Evolutionary conservation across 2,113 vertebrate genomes (phyloP).

Genomic region (Aphyosemion australe): DNA sequence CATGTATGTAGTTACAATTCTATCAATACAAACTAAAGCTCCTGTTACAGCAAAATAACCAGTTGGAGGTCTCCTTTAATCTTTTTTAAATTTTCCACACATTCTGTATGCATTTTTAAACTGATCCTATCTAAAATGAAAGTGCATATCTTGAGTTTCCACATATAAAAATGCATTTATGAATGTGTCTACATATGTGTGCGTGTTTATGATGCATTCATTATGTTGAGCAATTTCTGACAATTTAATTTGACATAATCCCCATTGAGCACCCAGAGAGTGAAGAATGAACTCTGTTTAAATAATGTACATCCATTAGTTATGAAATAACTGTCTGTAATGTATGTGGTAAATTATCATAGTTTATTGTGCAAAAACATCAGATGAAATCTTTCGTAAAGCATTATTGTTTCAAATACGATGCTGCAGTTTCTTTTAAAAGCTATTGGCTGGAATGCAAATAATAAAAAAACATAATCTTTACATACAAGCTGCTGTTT

Average conservation of each 20-base stretch:
- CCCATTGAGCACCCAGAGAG: neutral
- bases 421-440: neutral
- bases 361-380: neutral
- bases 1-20: too few relatives aligned
- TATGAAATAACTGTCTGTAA: constrained; percentile 4
- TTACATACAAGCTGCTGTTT: too few relatives aligned
- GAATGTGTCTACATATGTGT: neutral
- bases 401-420: neutral
- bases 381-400: constrained; percentile 1
- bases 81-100: neutral
- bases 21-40: neutral
- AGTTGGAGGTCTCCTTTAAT: too few relatives aligned
- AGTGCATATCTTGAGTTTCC: neutral
- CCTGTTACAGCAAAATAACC: too few relatives aligned
- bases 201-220: neutral
- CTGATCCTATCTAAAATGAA: neutral
- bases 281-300: neutral
- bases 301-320: constrained; percentile 4
- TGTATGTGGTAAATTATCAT: neutral
- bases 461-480: too few relatives aligned
- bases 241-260: neutral
- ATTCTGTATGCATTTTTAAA: too few relatives aligned
- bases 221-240: constrained; percentile 1
- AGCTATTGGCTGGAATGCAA: too few relatives aligned
- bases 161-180: neutral